Conservation (phyloP, 1,140 invertebrate species). For the Dendrolimus punctatus region DNA sequence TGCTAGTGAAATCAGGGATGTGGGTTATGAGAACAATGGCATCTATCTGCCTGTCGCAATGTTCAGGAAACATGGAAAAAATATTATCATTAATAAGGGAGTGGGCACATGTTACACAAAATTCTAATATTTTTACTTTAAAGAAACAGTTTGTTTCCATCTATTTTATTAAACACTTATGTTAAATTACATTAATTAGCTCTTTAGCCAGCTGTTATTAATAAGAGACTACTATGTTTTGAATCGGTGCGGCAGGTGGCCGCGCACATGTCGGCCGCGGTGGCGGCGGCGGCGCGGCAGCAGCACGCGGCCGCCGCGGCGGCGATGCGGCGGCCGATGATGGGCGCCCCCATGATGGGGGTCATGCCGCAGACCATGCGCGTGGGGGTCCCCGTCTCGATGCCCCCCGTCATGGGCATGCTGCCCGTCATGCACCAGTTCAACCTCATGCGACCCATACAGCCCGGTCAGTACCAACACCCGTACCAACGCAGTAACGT, state of each 20-base stretch:
- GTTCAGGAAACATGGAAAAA: too few relatives aligned
- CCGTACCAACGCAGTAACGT: background rate
- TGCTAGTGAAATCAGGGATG: too few relatives aligned
- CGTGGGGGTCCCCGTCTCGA: conserved; percentile 59
- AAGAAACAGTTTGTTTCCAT: too few relatives aligned
- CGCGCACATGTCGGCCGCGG: conserved; percentile 55
- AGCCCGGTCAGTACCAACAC: conserved; percentile 56
- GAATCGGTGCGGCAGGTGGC: conserved; percentile 45
- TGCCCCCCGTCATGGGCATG: conserved; percentile 63
- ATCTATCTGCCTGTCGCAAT: too few relatives aligned
- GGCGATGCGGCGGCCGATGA: conserved; percentile 23
- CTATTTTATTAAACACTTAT: too few relatives aligned
- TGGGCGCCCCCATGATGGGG: conserved; percentile 50
- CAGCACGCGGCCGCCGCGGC: conserved; percentile 32
- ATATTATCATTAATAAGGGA: too few relatives aligned
- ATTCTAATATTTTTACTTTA: too few relatives aligned
- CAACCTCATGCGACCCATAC: conserved; percentile 81
- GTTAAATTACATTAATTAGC: too few relatives aligned
- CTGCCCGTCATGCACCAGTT: conserved; percentile 80
- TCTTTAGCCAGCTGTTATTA: too few relatives aligned
- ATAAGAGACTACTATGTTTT: too few relatives aligned
- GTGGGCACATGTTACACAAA: too few relatives aligned
- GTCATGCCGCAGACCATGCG: conserved; percentile 36
- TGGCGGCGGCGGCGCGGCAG: conserved; percentile 45
- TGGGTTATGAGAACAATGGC: too few relatives aligned